phyloP scores from a whole-genome alignment of 2,888 invertebrate genomes.

The Lamellibrachia satsuma region DNA sequence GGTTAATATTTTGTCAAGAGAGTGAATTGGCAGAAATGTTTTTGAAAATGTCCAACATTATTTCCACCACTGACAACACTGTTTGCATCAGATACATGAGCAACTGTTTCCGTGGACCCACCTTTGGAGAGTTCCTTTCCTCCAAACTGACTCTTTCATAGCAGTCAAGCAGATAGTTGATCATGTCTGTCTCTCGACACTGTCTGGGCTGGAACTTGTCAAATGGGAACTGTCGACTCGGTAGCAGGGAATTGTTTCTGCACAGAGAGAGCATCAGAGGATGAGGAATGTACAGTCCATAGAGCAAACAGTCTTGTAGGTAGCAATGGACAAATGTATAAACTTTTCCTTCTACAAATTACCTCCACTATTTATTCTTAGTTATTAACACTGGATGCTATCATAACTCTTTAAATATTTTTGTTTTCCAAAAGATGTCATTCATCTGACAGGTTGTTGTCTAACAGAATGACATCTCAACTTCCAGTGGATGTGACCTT shows the following conservation, averaged over 20 bases:
- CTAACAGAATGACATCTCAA: too few species aligned
- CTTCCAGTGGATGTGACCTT: too few species aligned
- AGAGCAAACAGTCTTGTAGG: background rate
- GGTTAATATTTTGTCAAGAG: background rate
- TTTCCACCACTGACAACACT: background rate
- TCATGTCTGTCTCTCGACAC: conserved; percentile 57
- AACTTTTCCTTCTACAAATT: background rate
- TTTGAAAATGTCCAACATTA: background rate
- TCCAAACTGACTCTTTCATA: conserved; percentile 79
- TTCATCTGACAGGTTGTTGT: too few species aligned
- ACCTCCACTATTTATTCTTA: background rate
- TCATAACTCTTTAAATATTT: too few species aligned
- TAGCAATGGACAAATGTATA: background rate
- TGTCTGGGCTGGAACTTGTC: conserved; percentile 47
- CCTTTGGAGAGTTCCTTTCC: conserved; percentile 80
- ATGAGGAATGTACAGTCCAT: background rate
- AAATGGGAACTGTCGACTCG: conserved; percentile 31
- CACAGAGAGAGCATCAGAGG: background rate
- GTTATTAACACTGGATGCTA: too few species aligned
- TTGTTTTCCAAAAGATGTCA: too few species aligned
- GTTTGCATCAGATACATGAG: background rate
- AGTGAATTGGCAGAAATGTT: background rate
- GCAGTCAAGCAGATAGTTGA: conserved; percentile 72
- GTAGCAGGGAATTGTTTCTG: conserved; percentile 22
- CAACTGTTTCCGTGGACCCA: background rate